Evolutionary conservation across 2,113 vertebrate genomes (phyloP), one percentile per base, ranked within the genome.

Genomic region (Chascanopsetta lugubris): DNA sequence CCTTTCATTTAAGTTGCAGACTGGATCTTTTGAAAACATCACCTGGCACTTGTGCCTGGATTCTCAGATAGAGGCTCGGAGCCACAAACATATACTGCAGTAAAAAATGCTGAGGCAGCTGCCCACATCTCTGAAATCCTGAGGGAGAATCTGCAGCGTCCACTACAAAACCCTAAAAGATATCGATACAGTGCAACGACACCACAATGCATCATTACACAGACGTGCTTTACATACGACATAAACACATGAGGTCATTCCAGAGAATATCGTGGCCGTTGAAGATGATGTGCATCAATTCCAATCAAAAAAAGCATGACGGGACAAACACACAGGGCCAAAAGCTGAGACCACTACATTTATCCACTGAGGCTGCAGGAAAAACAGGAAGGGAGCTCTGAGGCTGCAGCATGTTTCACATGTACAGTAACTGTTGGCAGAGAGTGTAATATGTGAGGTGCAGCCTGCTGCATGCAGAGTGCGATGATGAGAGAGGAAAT

Each of bases 281-380:
- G 1, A 40, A 73, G 55, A 34, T 13, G 8, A 55, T 9, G 6
- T 48, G 21, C 34, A 24, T 17, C 1, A 22, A 45, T 59, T 58
- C 24, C 22, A 47, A 49, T 69, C 20, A 74, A 58, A 54, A 2
- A 17, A 24, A n/a, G 10, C 50, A 51, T 0, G 26, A 59, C 48
- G 40, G 54, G 36, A 18, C 49, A 68, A 50, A 18, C 68, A 18
- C 68, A 5, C 29, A 32, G 20, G 56, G 32, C 24, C 62, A 59
- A 62, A 20, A 57, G 18, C 24, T 58, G 29, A 15, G 25, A 45
- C 62, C 50, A 61, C 68, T 82, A 78, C 73, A 87, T 72, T 46
- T 45, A 61, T 62, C 56, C 70, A 82, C 84, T 82, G 85, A 89
- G 51, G 42, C 64, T 77, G 77, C 77, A 83, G 34, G 63, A 56